phyloP scores from a whole-genome alignment of 2,888 invertebrate species.

The Galerucella nymphaeae region DNA sequence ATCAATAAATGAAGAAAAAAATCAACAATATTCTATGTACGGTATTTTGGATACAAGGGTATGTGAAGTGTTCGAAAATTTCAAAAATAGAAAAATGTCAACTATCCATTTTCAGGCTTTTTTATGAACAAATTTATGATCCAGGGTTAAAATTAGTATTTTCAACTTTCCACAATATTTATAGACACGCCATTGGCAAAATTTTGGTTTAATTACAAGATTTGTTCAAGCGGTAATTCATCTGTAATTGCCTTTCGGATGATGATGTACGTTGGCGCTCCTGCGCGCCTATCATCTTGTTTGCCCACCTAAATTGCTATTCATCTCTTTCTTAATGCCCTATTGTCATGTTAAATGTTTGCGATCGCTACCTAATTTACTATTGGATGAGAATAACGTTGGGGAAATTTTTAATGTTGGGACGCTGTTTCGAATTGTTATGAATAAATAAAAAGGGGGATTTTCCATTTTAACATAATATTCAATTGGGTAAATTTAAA shows the following conservation, averaged over 20 bases:
- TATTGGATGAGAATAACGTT: background rate
- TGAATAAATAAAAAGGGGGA: background rate
- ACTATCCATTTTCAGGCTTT: too few relatives aligned
- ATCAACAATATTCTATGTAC: too few relatives aligned
- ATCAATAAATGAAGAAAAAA: too few relatives aligned
- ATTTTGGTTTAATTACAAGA: slow-evolving; percentile 57
- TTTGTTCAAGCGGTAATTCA: slow-evolving; percentile 63
- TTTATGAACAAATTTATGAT: too few relatives aligned
- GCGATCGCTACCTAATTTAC: slow-evolving; percentile 47
- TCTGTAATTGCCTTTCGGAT: slow-evolving; percentile 59
- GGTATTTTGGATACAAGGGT: too few relatives aligned
- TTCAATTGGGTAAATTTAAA: too few relatives aligned
- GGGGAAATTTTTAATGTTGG: background rate
- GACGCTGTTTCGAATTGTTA: too few relatives aligned
- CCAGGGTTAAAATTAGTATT: too few relatives aligned
- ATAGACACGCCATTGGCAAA: slow-evolving; percentile 28
- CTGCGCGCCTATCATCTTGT: slow-evolving; percentile 59
- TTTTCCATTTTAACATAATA: too few relatives aligned
- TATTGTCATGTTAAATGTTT: slow-evolving; percentile 54
- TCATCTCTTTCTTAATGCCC: slow-evolving; percentile 54
- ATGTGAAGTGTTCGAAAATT: too few relatives aligned
- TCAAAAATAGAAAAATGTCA: too few relatives aligned
- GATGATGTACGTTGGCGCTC: slow-evolving; percentile 46
- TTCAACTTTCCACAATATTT: background rate
- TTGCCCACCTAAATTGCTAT: slow-evolving; percentile 63